Percentiles rank a stretch among this genome's conserved stretches.
Conservation (phyloP, 2,888 invertebrate genomes). For the Drosophila suboccidentalis region DNA sequence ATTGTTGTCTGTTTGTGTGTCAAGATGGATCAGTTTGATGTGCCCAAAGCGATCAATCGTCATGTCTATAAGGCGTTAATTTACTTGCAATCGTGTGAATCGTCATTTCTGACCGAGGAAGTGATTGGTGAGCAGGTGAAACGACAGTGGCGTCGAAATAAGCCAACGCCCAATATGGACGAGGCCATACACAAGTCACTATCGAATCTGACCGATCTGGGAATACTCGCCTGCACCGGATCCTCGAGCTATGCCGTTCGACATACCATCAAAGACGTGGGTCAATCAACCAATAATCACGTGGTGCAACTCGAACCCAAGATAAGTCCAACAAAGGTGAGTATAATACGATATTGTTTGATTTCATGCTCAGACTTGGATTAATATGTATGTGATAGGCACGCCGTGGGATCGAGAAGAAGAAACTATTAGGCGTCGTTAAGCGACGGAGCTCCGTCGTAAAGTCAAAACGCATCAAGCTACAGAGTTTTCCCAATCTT, state of each 20-base stretch:
- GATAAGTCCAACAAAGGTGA: not conserved
- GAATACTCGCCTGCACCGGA: conserved; percentile 10
- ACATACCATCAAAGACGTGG: not conserved
- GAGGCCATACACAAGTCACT: conserved; percentile 54
- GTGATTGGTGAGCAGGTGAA: conserved; percentile 49
- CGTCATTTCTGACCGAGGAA: conserved; percentile 17
- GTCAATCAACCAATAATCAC: not conserved
- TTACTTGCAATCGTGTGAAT: conserved; percentile 23
- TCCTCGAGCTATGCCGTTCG: conserved; percentile 4
- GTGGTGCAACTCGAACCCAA: not conserved
- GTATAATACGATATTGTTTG: not conserved
- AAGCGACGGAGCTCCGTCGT: not conserved
- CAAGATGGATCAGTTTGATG: conserved; percentile 64
- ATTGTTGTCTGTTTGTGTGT: conserved; percentile 3
- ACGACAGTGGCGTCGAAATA: conserved; percentile 46
- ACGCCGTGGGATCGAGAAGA: not conserved
- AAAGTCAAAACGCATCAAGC: not conserved
- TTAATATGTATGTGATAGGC: not conserved
- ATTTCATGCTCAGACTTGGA: not conserved
- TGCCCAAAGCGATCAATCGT: conserved; percentile 66
- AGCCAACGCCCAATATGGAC: conserved; percentile 42
- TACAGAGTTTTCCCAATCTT: not conserved
- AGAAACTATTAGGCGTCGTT: not conserved
- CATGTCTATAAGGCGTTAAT: conserved; percentile 66
- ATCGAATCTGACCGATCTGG: conserved; percentile 37